These are phyloP conservation scores for Craseonycteris thonglongyai DNA, from an alignment of 2,113 vertebrate species.

Conservation along the genomic window DNA sequence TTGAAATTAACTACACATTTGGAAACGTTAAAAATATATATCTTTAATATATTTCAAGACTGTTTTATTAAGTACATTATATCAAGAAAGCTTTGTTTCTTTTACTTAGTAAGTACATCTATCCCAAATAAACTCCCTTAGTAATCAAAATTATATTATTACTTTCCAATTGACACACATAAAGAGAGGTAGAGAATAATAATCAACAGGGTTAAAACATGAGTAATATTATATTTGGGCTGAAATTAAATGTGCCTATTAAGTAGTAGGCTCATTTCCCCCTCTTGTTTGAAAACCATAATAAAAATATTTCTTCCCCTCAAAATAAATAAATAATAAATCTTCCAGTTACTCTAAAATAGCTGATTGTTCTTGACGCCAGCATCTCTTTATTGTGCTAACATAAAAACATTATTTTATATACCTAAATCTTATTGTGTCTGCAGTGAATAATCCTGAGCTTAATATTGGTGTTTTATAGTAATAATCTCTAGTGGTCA, in stretches of 20 bases:
- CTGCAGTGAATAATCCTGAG: not conserved
- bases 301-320: not conserved
- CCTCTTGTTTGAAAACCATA: not conserved
- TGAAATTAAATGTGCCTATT: not conserved
- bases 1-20: not conserved
- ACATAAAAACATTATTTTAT: not conserved
- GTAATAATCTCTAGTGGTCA: not conserved
- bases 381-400: not conserved
- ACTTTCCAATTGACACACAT: not conserved
- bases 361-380: not conserved
- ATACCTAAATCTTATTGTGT: not conserved
- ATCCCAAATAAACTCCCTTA: not conserved
- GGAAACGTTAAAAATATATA: not conserved
- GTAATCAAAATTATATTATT: not conserved
- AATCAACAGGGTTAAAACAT: not conserved
- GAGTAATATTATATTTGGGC: not conserved
- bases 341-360: not conserved
- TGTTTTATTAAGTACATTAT: too few species aligned
- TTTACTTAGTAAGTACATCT: not conserved
- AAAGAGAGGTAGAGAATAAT: not conserved
- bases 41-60: not conserved
- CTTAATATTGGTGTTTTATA: not conserved
- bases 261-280: not conserved
- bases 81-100: not conserved
- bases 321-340: not conserved